Conservation (phyloP, 2,113 vertebrate genomes). For the Mobula hypostoma region DNA sequence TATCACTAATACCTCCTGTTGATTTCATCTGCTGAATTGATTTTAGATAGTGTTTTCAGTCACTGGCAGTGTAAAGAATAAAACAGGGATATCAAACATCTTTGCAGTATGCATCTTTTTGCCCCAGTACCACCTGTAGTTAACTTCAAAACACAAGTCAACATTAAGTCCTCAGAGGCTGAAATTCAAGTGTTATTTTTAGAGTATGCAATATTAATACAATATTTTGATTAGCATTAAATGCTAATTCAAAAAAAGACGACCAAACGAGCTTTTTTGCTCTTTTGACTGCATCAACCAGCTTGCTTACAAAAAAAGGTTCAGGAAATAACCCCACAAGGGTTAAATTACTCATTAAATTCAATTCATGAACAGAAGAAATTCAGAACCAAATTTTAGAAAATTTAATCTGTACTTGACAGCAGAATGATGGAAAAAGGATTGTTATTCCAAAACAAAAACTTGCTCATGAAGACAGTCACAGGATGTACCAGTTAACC, state of each 20-base stretch:
- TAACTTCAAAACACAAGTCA: not conserved
- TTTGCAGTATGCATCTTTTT: not conserved
- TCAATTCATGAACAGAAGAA: not conserved
- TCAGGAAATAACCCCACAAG: not conserved
- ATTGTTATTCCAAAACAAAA: not conserved
- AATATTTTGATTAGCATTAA: not conserved
- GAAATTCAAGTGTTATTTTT: not conserved
- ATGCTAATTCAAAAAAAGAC: not conserved
- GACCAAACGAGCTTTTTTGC: not conserved
- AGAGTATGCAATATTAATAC: not conserved
- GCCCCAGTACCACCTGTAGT: not conserved
- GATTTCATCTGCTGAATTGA: not conserved
- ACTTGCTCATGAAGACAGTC: not conserved
- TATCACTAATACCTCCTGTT: not conserved
- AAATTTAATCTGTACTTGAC: not conserved
- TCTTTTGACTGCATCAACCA: not conserved
- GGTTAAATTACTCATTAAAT: not conserved
- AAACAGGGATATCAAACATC: not conserved
- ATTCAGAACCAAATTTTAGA: not conserved
- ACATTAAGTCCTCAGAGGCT: not conserved
- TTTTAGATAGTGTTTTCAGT: slow-evolving; percentile 17
- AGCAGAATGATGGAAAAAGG: not conserved
- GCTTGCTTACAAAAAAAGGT: not conserved
- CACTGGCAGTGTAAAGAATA: not conserved
- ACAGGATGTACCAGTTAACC: not conserved